Base-by-base conservation (phyloP, 2,888 invertebrate species). In the Pandemis cinnamomeana region DNA sequence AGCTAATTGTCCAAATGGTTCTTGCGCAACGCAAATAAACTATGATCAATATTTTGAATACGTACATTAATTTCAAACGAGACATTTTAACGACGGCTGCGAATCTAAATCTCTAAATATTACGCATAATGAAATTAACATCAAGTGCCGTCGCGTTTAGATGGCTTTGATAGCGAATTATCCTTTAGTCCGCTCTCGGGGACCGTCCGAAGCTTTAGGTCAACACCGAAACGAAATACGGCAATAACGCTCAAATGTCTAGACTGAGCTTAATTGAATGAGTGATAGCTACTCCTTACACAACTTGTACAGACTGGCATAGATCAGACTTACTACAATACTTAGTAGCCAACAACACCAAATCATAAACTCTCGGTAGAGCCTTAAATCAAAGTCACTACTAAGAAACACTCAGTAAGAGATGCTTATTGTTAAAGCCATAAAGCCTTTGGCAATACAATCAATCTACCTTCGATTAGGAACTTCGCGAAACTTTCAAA, bases 401-500 rank as follows among this genome's bases (percentile, higher is more conserved):
- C 8, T 2, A 36, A 58, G 10, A 27, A 58, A 60, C 11, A 44
- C 44, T 63, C 46, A 62, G 51, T 46, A 53, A 46, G 1, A n/a
- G 6, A 44, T 63, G 20, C 44, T 7, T 62, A 67, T 48, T 15
- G 13, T 61, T 51, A 41, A 53, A 71, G 51, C 55, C 55, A 53
- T 27, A 63, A 68, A 72, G 68, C 58, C 7, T 66, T 27, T 63
- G 63, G 64, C 69, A 69, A 64, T 64, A 69, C 68, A 72, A 72
- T 72, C 72, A 72, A 72, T 72, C 68, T 63, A 42, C 44, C 58
- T 42, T 68, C 63, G 68, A 72, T 72, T 64, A 63, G 58, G 20
- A 20, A 69, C 68, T 72, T 72, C 69, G 41, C 53, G 15, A 42
- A 62, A 64, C 69, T 79, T 67, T 42, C 64, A 80, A 78, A 76